Evolutionary conservation across 1,140 invertebrate species (phyloP), one percentile per base, ranked within the genome.

Genomic region (Diuraphis noxia): DNA sequence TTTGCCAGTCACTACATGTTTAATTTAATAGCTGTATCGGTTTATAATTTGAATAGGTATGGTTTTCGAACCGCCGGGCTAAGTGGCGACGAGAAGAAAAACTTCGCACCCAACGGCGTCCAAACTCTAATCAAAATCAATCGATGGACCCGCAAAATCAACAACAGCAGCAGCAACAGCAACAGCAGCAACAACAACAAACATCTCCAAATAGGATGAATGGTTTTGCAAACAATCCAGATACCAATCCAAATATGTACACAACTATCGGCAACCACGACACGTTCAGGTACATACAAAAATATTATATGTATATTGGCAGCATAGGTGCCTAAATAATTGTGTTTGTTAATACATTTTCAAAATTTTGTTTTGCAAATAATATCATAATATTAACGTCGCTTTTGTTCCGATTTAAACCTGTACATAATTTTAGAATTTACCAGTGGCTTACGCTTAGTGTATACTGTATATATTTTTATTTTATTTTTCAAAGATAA

Each of bases 11-110:
- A 63, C 56, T 30, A 4, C 13, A 10, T n/a, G n/a, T n/a, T n/a
- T n/a, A 4, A n/a, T 63, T 30, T n/a, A 30, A 63, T 63, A 63
- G 13, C 30, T 25, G 0, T 63, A 8, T 30, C 41, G 82, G 30
- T 40, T 46, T 88, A 3, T 88, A 30, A 40, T 88, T 63, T 85
- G 36, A 56, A 93, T 94, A 98, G 97, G 98, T 99, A 49, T 99
- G 99, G 98, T 99, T 99, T 95, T 99, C 98, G 82, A 99, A 99
- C 94, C 96, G 99, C 88, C 96, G 99, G 86, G 99, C 99, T 92
- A 99, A 99, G 95, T 99, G 98, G 98, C 96, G 99, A 84, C 95
- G 99, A 9, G 99, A 99, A 94, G 99, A 99, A 94, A 99, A 99
- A 94, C 94, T 99, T 52, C 95, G 98, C 49, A 98, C 97, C 93